Evolutionary conservation across 1,140 invertebrate species (phyloP).

Genomic region (Drosophila persimilis): DNA sequence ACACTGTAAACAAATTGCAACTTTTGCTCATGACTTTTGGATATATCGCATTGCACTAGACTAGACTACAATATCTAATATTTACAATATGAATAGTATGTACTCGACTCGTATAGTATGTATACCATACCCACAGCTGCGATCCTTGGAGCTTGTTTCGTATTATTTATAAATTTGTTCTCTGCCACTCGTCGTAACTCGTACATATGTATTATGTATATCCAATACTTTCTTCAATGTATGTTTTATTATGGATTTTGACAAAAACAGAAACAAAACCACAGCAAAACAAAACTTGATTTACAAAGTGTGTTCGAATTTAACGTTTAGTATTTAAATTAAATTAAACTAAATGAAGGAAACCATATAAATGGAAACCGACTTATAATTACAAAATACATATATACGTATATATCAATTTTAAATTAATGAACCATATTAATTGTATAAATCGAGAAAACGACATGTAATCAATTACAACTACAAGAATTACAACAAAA

Average conservation of each 20-base stretch:
- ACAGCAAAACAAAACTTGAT: slow-evolving; percentile 54
- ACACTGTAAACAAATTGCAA: slow-evolving; percentile 76
- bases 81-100: slow-evolving; percentile 12
- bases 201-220: slow-evolving; percentile 3
- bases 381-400: slow-evolving; percentile 62
- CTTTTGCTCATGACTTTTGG: slow-evolving; percentile 72
- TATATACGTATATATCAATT: slow-evolving; percentile 64
- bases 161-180: slow-evolving; percentile 67
- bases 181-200: slow-evolving; percentile 58
- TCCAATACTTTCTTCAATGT: slow-evolving; percentile 38
- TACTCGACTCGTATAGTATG: slow-evolving; percentile 7
- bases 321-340: slow-evolving; percentile 78
- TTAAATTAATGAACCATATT: slow-evolving; percentile 75
- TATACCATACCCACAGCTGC: slow-evolving; percentile 32
- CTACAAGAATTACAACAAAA: slow-evolving; percentile 65
- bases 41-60: slow-evolving; percentile 45
- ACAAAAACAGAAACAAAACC: slow-evolving; percentile 35
- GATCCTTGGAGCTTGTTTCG: slow-evolving; percentile 57
- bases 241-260: slow-evolving; percentile 45
- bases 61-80: slow-evolving; percentile 40
- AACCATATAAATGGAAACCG: slow-evolving; percentile 39
- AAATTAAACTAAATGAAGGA: slow-evolving; percentile 43
- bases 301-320: slow-evolving; percentile 79
- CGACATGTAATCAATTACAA: slow-evolving; percentile 76
- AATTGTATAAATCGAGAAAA: slow-evolving; percentile 63